phyloP scores from a whole-genome alignment of 1,140 invertebrate species.

The Drosophila oshimai region DNA sequence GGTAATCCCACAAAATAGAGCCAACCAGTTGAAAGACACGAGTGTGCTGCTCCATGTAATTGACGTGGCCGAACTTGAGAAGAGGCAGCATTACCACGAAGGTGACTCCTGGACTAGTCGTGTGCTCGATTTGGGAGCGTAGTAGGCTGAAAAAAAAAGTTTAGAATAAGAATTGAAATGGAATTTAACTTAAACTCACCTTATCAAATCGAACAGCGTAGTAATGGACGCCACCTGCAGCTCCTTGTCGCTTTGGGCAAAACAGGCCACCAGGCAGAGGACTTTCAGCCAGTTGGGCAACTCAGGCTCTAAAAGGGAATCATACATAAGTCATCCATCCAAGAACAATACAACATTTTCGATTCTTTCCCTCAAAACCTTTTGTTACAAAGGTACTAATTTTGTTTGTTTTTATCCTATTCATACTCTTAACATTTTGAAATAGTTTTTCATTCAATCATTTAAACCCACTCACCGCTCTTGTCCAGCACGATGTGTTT shows the following conservation, averaged over 20 bases:
- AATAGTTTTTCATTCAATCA: neutral
- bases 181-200: conserved; percentile 50
- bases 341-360: too few relatives aligned
- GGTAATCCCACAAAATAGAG: conserved; percentile 77
- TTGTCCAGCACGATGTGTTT: conserved; percentile 83
- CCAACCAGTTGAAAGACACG: conserved; percentile 86
- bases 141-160: conserved; percentile 68
- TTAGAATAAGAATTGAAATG: neutral
- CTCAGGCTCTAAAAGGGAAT: conserved; percentile 61
- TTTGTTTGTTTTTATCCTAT: too few relatives aligned
- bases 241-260: conserved; percentile 84
- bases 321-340: neutral
- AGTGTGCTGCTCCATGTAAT: conserved; percentile 86
- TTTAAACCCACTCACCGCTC: conserved; percentile 49
- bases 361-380: too few relatives aligned
- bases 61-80: conserved; percentile 86
- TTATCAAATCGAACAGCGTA: conserved; percentile 90
- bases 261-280: conserved; percentile 88
- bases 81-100: conserved; percentile 88
- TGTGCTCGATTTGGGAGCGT: conserved; percentile 84
- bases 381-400: too few relatives aligned
- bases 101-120: conserved; percentile 84
- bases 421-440: too few relatives aligned
- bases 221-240: conserved; percentile 88
- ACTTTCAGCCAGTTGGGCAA: conserved; percentile 91